Base-by-base conservation (phyloP, 2,888 invertebrate species). In the Caenorhabditis wallacei region DNA sequence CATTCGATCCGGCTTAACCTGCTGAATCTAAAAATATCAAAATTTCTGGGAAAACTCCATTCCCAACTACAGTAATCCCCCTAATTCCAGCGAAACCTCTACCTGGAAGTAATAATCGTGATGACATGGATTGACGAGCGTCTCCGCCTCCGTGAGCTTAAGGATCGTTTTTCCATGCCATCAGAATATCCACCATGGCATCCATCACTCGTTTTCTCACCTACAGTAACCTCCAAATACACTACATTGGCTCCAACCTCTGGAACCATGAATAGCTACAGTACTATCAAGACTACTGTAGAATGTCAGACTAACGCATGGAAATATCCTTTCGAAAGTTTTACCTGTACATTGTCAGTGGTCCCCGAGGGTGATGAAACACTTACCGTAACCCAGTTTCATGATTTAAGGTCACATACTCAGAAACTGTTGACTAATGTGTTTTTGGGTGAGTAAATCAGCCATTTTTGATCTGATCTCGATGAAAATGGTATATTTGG, bases 281-380 rank as follows among this genome's bases (percentile, higher is more conserved):
- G 35, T 37, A 80, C 80, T 4, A 57, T 76, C 13, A 84, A 80
- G 46, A 68, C 68, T 11, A 59, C 68, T 5, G 46, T 89, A 11
- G 74, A 79, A 11, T 90, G 90, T 78, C 68, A 56, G 22, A 84
- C 83, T 20, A 85, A 88, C 13, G 80, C 78, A 10, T 91, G 91
- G 91, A 89, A 88, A 54, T 83, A 88, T 57, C 91, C 91, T 1
- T 91, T 91, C 84, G 88, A 90, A 69, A 81, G 64, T 0, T 88
- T 88, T 64, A 76, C 57, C 0, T 91, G 91, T 68, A 61, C 71
- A 1, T 7, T 84, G 0, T 61, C 80, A 0, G 68, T 84, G n/a
- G 54, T 30, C n/a, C 66, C 80, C 1, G 75, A 84, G 43, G 84
- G 80, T 26, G 84, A 87, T 64, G 88, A 89, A 75, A 74, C 86